A percentile compares a stretch with the other conserved stretches of the same genome.
Conservation (phyloP, 2,797 vertebrate genomes). For the Tokudaia muenninki region DNA sequence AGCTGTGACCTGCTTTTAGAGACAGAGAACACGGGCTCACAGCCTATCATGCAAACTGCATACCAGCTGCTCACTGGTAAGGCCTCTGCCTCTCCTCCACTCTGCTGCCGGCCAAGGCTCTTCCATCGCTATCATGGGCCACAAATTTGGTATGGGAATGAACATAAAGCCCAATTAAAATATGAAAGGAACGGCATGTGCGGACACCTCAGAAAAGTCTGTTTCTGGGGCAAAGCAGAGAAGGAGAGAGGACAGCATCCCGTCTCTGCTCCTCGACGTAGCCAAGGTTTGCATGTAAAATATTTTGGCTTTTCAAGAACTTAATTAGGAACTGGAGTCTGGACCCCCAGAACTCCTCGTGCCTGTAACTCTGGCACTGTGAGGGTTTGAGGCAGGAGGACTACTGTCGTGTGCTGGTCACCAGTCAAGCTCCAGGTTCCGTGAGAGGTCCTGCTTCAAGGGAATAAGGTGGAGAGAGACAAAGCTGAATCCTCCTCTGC, state of each 20-base stretch:
- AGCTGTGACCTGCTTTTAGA: conserved; percentile 66
- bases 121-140: neutral
- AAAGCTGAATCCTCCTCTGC: neutral
- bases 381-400: neutral
- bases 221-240: neutral
- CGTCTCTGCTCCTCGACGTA: neutral
- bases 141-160: neutral
- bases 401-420: neutral
- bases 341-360: neutral
- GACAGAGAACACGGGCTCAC: neutral
- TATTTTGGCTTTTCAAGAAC: neutral
- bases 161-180: neutral
- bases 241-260: neutral
- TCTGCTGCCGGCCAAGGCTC: neutral
- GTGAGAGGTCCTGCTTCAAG: neutral
- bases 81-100: too few relatives aligned
- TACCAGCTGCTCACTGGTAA: neutral
- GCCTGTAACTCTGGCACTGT: neutral
- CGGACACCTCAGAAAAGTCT: neutral
- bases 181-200: neutral
- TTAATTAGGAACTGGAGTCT: neutral
- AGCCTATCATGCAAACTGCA: fast-evolving
- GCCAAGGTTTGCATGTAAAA: neutral
- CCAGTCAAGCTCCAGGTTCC: neutral
- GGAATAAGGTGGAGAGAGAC: neutral